Conservation (phyloP, 2,797 vertebrate genomes). For the Enteromius anoplus region DNA sequence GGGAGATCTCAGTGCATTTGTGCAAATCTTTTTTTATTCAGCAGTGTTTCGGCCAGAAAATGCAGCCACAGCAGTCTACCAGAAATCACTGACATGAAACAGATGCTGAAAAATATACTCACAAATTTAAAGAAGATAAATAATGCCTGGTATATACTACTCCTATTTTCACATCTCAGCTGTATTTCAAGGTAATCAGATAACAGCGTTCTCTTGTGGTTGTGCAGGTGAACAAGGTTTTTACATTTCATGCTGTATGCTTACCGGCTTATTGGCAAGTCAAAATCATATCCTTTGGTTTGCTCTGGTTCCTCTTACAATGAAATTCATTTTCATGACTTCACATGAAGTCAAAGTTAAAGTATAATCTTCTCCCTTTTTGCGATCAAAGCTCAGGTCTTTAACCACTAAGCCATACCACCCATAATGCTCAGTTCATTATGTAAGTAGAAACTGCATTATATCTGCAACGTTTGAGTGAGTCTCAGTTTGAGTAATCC, state of each 20-base stretch:
- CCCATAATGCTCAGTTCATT: conserved; percentile 1
- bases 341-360: background rate
- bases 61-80: background rate
- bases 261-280: background rate
- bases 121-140: background rate
- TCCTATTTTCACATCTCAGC: background rate
- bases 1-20: background rate
- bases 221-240: background rate
- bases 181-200: background rate
- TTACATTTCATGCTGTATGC: background rate
- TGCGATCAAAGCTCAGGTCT: background rate
- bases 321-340: background rate
- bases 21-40: background rate
- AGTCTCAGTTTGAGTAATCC: background rate
- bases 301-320: background rate
- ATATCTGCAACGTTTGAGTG: background rate
- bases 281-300: background rate
- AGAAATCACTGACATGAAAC: background rate
- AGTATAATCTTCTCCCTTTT: background rate
- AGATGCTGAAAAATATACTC: background rate
- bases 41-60: background rate
- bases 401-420: conserved; percentile 1
- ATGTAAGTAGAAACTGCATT: background rate
- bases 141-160: background rate
- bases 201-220: background rate